phyloP scores from a whole-genome alignment of 2,888 invertebrate genomes.

The Siphlonurus alternatus region DNA sequence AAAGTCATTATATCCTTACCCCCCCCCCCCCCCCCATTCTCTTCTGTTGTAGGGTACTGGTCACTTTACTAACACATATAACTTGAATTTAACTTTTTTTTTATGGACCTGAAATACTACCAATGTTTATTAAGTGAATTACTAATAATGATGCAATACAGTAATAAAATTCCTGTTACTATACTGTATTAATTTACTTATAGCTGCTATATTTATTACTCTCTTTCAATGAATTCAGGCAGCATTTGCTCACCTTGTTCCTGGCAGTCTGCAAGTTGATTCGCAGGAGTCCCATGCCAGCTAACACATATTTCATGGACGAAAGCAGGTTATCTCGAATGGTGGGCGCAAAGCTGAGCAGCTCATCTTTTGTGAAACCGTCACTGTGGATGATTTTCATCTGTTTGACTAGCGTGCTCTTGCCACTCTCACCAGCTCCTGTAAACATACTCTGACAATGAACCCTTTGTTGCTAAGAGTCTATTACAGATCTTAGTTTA shows the following conservation, averaged over 20 bases:
- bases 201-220: too few relatives aligned
- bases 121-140: too few relatives aligned
- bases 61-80: too few relatives aligned
- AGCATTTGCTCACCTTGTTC: conserved; percentile 32
- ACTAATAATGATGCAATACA: too few relatives aligned
- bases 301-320: conserved; percentile 48
- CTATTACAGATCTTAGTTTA: too few relatives aligned
- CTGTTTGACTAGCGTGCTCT: conserved; percentile 48
- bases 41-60: too few relatives aligned
- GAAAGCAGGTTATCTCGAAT: conserved; percentile 44
- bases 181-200: too few relatives aligned
- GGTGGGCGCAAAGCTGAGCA: conserved; percentile 42
- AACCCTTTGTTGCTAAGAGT: not conserved
- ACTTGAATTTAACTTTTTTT: too few relatives aligned
- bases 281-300: conserved; percentile 43
- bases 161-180: too few relatives aligned
- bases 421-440: conserved; percentile 50
- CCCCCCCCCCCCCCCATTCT: too few relatives aligned
- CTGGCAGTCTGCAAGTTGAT: conserved; percentile 41
- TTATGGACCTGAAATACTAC: too few relatives aligned
- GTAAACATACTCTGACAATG: not conserved
- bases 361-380: conserved; percentile 41
- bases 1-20: not conserved
- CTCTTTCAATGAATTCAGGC: too few relatives aligned
- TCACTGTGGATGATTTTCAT: conserved; percentile 53